A percentile compares a stretch with the other conserved stretches of the same genome.
phyloP scores from a whole-genome alignment of 2,797 vertebrate genomes.

The Spheniscus humboldti region DNA sequence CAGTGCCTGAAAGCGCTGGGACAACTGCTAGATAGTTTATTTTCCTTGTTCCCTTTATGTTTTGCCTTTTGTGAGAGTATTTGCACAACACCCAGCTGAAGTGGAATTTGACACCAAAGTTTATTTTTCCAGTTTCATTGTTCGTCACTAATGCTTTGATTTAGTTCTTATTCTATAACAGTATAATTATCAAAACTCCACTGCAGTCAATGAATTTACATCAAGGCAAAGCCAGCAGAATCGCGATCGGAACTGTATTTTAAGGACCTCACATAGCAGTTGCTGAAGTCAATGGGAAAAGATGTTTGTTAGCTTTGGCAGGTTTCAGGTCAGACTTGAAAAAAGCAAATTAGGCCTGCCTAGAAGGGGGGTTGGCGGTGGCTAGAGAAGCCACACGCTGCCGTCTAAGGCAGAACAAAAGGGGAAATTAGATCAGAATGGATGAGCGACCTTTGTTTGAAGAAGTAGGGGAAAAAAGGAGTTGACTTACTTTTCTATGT shows the following conservation, averaged over 20 bases:
- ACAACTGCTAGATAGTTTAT: neutral
- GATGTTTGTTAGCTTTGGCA: neutral
- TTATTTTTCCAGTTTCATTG: neutral
- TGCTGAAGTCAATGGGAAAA: neutral
- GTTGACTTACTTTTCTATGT: neutral
- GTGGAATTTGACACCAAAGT: neutral
- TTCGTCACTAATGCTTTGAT: neutral
- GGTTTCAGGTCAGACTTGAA: neutral
- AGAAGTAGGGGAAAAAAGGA: neutral
- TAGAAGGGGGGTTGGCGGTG: neutral
- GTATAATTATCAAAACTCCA: neutral
- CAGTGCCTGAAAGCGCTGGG: neutral
- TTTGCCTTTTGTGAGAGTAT: neutral
- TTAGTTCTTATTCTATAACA: neutral
- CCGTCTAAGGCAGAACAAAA: neutral
- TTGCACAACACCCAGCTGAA: neutral
- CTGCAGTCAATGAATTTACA: neutral
- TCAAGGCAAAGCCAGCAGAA: neutral
- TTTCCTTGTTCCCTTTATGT: conserved; percentile 2
- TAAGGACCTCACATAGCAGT: neutral
- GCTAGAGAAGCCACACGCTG: rapidly evolving
- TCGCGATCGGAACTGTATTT: neutral
- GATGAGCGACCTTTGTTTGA: neutral
- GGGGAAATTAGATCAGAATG: neutral
- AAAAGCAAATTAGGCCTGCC: neutral